These are phyloP conservation scores for Mechanitis messenoides DNA, from an alignment of 2,888 invertebrate genomes.

Conservation along the genomic window DNA sequence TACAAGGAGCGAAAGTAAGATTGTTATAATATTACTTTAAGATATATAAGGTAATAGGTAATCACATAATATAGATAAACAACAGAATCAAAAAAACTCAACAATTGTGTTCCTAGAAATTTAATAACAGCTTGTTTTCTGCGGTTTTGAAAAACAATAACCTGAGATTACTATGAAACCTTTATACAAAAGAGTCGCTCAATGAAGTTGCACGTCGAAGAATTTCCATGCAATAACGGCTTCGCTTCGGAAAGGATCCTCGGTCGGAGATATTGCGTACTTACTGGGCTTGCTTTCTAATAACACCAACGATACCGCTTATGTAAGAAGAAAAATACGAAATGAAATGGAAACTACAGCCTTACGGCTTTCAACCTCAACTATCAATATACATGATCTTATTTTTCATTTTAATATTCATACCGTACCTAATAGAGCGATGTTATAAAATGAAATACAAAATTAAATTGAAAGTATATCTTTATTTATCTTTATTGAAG, in stretches of 20 bases:
- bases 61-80: conserved; percentile 11
- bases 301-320: conserved; percentile 69
- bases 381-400: conserved; percentile 46
- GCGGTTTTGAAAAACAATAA: conserved; percentile 74
- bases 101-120: conserved; percentile 59
- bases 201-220: conserved; percentile 74
- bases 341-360: conserved; percentile 66
- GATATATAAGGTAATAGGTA: conserved; percentile 11
- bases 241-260: conserved; percentile 57
- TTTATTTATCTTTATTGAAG: background rate
- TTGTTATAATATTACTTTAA: no score
- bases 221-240: conserved; percentile 75
- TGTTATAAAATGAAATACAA: conserved; percentile 4
- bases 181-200: conserved; percentile 69
- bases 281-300: conserved; percentile 70
- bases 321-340: conserved; percentile 66
- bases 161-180: conserved; percentile 63
- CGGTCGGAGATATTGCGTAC: conserved; percentile 71
- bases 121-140: conserved; percentile 61
- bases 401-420: conserved; percentile 46
- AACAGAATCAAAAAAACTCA: conserved; percentile 63
- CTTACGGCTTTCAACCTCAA: conserved; percentile 63
- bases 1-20: no score
- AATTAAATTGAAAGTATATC: background rate
- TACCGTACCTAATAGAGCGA: conserved; percentile 11